phyloP scores from a whole-genome alignment of 1,140 invertebrate species.

The Saccostrea glomerata region DNA sequence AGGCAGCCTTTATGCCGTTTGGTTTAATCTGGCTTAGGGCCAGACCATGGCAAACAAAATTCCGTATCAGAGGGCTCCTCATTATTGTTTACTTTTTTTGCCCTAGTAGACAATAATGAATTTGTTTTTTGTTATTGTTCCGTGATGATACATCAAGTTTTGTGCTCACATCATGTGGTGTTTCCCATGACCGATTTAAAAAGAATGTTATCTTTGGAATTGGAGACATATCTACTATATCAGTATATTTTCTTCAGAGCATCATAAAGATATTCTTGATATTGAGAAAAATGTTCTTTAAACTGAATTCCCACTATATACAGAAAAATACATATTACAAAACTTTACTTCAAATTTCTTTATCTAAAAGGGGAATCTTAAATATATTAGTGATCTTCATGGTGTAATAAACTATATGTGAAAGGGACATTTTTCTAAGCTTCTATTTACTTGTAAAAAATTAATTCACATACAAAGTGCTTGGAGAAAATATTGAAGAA shows the following conservation, averaged over 20 bases:
- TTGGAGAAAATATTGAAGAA: not conserved
- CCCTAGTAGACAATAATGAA: conserved; percentile 36
- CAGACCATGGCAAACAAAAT: conserved; percentile 24
- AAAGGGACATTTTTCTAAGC: too few relatives aligned
- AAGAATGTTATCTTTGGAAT: not conserved
- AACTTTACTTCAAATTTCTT: too few relatives aligned
- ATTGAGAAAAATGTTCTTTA: too few relatives aligned
- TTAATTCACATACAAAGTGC: not conserved
- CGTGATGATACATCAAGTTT: conserved; percentile 29
- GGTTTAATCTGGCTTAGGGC: not conserved
- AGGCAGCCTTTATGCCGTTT: conserved; percentile 15
- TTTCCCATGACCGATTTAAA: conserved; percentile 27
- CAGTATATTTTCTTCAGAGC: not conserved
- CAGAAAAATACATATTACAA: too few relatives aligned
- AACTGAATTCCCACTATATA: too few relatives aligned
- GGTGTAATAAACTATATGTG: too few relatives aligned
- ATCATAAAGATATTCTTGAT: not conserved
- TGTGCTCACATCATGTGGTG: not conserved
- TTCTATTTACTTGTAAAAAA: too few relatives aligned
- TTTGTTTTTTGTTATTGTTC: conserved; percentile 35
- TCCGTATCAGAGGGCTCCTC: conserved; percentile 10
- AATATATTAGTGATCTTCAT: too few relatives aligned
- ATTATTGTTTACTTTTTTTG: conserved; percentile 31
- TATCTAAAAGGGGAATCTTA: too few relatives aligned
- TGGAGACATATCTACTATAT: conserved; percentile 9